Evolutionary conservation across 2,113 vertebrate genomes (phyloP).

Genomic region (Ardeotis arabs): DNA sequence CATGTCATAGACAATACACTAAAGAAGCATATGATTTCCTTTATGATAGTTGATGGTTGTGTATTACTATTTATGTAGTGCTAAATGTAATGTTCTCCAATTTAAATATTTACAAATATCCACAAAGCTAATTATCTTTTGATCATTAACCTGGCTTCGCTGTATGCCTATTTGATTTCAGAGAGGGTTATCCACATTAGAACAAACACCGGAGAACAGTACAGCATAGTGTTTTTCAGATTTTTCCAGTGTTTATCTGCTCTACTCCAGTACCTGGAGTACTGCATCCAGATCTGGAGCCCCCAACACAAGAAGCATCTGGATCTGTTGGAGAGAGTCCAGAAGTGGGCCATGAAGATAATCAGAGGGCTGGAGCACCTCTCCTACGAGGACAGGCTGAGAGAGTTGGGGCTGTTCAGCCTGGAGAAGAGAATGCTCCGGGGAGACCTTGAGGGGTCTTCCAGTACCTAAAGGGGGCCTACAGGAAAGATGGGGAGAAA

Average conservation of each 20-base stretch:
- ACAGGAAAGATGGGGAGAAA: no score
- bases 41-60: not conserved
- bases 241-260: not conserved
- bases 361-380: no score
- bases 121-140: not conserved
- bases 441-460: no score
- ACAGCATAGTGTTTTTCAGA: not conserved
- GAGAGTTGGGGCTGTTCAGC: no score
- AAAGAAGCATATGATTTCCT: not conserved
- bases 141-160: not conserved
- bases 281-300: no score
- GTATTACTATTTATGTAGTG: not conserved
- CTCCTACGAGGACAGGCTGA: no score
- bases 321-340: no score
- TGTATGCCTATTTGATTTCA: not conserved
- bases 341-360: no score
- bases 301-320: no score
- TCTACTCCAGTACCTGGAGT: no score
- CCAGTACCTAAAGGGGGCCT: no score
- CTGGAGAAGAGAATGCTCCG: no score
- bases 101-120: constrained; percentile 1
- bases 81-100: not conserved
- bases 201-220: not conserved
- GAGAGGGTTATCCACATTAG: not conserved
- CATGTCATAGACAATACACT: not conserved